Conservation (phyloP, 1,140 invertebrate genomes). For the Sycobia sp. region DNA sequence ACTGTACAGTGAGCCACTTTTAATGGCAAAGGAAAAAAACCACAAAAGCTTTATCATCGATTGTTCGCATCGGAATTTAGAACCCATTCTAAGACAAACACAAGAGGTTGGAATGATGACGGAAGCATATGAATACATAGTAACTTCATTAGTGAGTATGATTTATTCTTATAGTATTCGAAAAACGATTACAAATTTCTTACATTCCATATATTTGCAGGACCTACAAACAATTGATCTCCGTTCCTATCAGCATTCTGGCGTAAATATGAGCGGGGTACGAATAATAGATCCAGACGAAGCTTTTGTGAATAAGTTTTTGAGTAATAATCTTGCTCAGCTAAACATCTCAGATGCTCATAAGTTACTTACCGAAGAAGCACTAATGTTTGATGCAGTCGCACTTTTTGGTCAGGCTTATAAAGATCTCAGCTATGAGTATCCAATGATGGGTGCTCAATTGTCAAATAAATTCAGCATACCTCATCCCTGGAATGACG, state of each 20-base stretch:
- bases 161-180: not conserved
- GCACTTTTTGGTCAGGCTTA: slow-evolving; percentile 87
- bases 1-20: slow-evolving; percentile 29
- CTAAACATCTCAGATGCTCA: slow-evolving; percentile 42
- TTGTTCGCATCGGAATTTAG: slow-evolving; percentile 71
- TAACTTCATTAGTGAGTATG: slow-evolving; percentile 77
- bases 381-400: slow-evolving; percentile 93
- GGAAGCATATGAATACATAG: slow-evolving; percentile 83
- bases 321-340: slow-evolving; percentile 43
- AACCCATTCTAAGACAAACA: slow-evolving; percentile 81
- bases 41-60: slow-evolving; percentile 74
- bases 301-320: slow-evolving; percentile 63
- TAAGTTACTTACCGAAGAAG: slow-evolving; percentile 80
- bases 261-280: slow-evolving; percentile 83
- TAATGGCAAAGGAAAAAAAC: slow-evolving; percentile 44
- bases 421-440: slow-evolving; percentile 70
- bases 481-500: slow-evolving; percentile 70
- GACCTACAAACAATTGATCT: slow-evolving; percentile 84
- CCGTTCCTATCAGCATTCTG: slow-evolving; percentile 80
- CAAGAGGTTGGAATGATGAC: slow-evolving; percentile 94
- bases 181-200: too few relatives aligned
- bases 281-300: slow-evolving; percentile 72
- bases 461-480: not conserved
- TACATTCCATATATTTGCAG: too few relatives aligned
- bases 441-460: not conserved